phyloP scores from a whole-genome alignment of 1,140 invertebrate genomes.

The Venturia canescens region DNA sequence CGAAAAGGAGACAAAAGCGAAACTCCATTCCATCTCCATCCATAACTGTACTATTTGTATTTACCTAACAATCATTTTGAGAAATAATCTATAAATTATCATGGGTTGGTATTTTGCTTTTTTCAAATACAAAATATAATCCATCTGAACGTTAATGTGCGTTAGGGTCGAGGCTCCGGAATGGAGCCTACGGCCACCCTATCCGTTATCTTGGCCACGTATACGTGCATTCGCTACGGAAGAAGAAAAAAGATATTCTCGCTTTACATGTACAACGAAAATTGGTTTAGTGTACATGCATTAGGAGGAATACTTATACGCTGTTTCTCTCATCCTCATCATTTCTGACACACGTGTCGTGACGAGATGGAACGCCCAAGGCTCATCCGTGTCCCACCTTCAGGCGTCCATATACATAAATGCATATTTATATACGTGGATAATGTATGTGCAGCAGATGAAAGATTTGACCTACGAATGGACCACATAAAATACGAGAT shows the following conservation, averaged over 20 bases:
- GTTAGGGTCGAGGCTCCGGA: not conserved
- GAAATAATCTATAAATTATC: not conserved
- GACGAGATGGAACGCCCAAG: slow-evolving; percentile 41
- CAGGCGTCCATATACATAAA: not conserved
- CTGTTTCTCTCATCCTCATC: slow-evolving; percentile 25
- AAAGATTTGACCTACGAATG: slow-evolving; percentile 22
- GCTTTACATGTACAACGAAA: not conserved
- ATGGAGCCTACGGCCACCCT: slow-evolving; percentile 42
- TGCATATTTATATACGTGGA: not conserved
- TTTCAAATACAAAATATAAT: not conserved
- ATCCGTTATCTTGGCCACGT: slow-evolving; percentile 49
- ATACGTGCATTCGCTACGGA: slow-evolving; percentile 7
- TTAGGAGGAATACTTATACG: slow-evolving; percentile 27
- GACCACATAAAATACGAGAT: slow-evolving; percentile 3
- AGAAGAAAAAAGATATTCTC: slow-evolving; percentile 9
- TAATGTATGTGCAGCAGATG: not conserved
- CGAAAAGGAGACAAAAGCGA: too few relatives aligned
- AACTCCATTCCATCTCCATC: not conserved
- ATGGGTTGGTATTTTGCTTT: not conserved
- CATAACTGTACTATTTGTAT: not conserved
- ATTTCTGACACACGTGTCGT: slow-evolving; percentile 8
- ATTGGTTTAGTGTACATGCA: not conserved
- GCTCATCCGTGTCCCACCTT: slow-evolving; percentile 8
- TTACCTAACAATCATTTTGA: not conserved
- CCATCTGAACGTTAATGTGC: slow-evolving; percentile 19